phyloP scores from a whole-genome alignment of 2,113 vertebrate species.

The Cygnus buccinator region DNA sequence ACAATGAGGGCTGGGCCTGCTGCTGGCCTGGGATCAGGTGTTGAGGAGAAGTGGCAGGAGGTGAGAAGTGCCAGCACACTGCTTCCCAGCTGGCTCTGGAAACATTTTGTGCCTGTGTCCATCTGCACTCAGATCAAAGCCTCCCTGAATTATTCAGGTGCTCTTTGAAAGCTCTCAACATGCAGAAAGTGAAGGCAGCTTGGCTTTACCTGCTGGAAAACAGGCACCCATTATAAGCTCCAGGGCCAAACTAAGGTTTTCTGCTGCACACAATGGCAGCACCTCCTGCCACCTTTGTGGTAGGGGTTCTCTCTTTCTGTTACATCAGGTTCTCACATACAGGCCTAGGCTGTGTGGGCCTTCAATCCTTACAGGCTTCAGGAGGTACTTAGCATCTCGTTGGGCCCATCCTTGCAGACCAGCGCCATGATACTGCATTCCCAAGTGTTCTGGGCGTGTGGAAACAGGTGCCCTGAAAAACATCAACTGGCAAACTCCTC shows the following conservation, averaged over 20 bases:
- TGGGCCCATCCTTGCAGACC: neutral
- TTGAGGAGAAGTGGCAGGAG: conserved; percentile 49
- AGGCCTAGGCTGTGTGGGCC: neutral
- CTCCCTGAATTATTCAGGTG: conserved; percentile 86
- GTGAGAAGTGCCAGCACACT: conserved; percentile 69
- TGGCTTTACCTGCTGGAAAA: conserved; percentile 60
- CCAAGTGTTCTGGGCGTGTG: neutral
- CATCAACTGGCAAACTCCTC: neutral
- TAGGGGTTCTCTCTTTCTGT: neutral
- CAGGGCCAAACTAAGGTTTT: neutral
- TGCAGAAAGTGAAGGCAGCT: conserved; percentile 45
- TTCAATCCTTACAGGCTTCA: neutral
- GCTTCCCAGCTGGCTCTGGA: conserved; percentile 84
- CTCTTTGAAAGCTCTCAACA: conserved; percentile 72
- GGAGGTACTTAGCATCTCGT: neutral
- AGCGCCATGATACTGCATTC: neutral
- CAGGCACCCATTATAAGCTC: conserved; percentile 37
- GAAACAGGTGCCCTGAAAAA: neutral
- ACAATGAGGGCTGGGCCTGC: conserved; percentile 26
- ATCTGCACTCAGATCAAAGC: conserved; percentile 76
- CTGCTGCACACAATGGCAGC: neutral
- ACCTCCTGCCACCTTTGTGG: neutral
- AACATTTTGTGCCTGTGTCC: conserved; percentile 74
- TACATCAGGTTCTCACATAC: neutral
- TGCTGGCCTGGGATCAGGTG: conserved; percentile 49